Base-by-base conservation (phyloP, 1,140 invertebrate species). In the Whitmania pigra region DNA sequence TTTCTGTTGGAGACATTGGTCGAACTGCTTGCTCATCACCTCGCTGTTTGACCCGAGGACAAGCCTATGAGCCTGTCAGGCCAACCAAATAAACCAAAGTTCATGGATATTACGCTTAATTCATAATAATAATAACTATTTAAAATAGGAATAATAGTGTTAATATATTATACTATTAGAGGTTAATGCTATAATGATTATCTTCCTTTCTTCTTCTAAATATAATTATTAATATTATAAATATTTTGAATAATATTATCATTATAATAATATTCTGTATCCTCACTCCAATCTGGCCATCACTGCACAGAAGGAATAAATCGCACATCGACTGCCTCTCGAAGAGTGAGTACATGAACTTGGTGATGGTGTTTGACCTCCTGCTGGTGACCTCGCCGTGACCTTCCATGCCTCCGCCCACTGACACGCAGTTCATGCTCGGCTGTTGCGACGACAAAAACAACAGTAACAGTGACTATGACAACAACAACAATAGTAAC, bases 321-420 rank as follows among this genome's bases (percentile, higher is more conserved):
- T 63, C 57, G 15, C 57, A 63, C 57, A 63, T 63, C 6, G 29
- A 25, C 57, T 63, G 57, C 57, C 22, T 63, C 57, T 63, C 57
- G 15, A 63, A 63, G 7, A 63, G 20, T 20, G 11, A 13, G 57
- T 63, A 63, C 57, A 63, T 63, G 57, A 63, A 63, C 57, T 20
- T 22, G 3, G 22, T 31, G 29, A 63, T 63, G 2, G 29, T 1
- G 29, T 11, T 18, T 13, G 57, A 63, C 57, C 57, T 63, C 29
- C 11, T 63, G 9, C 25, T 18, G 15, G 43, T 49, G 43, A 17
- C 43, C 5, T 49, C 43, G 13, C 9, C 43, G 0, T 49, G 43
- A 17, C 11, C 11, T 0, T 49, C 43, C 43, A 49, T 17, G 43
- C 15, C 15, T 1, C 15, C 15, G 5, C 5, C 0, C 43, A 49